Base-by-base conservation (phyloP, 2,113 vertebrate species). In the Vulpes vulpes region DNA sequence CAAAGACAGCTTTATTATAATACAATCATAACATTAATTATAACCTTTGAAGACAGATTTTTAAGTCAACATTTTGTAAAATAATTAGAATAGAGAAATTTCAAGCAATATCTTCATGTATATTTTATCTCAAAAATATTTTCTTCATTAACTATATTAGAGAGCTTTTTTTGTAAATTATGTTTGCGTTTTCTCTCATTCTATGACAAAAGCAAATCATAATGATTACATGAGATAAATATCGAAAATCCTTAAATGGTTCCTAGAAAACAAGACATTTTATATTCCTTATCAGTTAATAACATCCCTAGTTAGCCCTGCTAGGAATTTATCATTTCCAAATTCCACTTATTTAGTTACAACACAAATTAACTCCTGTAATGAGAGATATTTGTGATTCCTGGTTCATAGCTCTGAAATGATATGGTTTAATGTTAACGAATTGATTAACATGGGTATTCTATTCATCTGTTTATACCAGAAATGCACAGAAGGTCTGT, bases 271-370 rank as follows among this genome's bases (percentile, higher is more conserved):
- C 2, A 86, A 89, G 49, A 65, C 12, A 92, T 23, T 88, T 78
- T 43, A 90, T 73, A 79, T 60, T 80, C 64, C 19, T 97, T 91
- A 94, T 85, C 89, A 92, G 49, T 73, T 53, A 85, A 97, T 76
- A 94, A 59, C 22, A 76, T 89, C 22, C 53, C 27, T 84, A 71
- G 22, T 53, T 93, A 92, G 32, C 76, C n/a, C 91, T 85, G 43
- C 43, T 27, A 84, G 78, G 12, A 92, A 83, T 89, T 95, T 82
- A 95, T n/a, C 30, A 38, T 85, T 95, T 94, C 16, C 10, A 94
- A 96, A 88, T 65, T 87, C 25, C 95, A 85, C 78, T 94, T 90
- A 96, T 73, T 91, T 38, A 76, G 57, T 93, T 89, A 76, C 60
- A 94, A 88, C n/a, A 83, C 17, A 90, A 92, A 86, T 91, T 91